A percentile compares a stretch with the other conserved stretches of the same genome.
Conservation (phyloP, 2,113 vertebrate species). For the Mobula birostris region DNA sequence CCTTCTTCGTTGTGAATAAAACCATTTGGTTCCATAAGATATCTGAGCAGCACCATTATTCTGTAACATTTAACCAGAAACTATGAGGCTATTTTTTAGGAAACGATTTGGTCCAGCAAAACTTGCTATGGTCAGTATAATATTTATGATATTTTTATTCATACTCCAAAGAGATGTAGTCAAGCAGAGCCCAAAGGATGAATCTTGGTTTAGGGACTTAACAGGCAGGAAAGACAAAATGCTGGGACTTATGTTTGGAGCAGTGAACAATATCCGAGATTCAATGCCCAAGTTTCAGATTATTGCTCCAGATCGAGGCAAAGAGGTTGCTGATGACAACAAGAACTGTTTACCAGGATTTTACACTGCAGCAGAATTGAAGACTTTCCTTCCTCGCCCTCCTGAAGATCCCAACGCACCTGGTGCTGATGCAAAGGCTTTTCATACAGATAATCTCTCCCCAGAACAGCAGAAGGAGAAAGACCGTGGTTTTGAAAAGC, state of each 20-base stretch:
- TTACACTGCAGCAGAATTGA: constrained; percentile 72
- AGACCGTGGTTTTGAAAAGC: constrained; percentile 73
- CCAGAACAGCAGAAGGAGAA: constrained; percentile 75
- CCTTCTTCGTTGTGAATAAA: not conserved
- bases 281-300: constrained; percentile 78
- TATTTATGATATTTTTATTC: constrained; percentile 72
- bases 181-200: constrained; percentile 45
- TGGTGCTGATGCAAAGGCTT: constrained; percentile 69
- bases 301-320: constrained; percentile 58
- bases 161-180: constrained; percentile 73
- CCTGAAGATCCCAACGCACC: constrained; percentile 65
- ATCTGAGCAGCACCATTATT: not conserved
- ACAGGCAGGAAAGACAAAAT: constrained; percentile 68
- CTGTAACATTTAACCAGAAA: not conserved
- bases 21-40: not conserved
- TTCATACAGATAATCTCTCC: constrained; percentile 63
- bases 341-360: constrained; percentile 68
- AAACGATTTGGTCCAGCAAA: constrained; percentile 74
- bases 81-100: constrained; percentile 65
- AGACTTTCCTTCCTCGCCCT: constrained; percentile 69
- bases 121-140: constrained; percentile 64
- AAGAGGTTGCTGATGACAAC: constrained; percentile 42
- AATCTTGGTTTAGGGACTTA: constrained; percentile 79
- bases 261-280: constrained; percentile 74
- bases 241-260: constrained; percentile 73